Evolutionary conservation across 2,888 invertebrate genomes (phyloP).

Genomic region (Mayetiola destructor): DNA sequence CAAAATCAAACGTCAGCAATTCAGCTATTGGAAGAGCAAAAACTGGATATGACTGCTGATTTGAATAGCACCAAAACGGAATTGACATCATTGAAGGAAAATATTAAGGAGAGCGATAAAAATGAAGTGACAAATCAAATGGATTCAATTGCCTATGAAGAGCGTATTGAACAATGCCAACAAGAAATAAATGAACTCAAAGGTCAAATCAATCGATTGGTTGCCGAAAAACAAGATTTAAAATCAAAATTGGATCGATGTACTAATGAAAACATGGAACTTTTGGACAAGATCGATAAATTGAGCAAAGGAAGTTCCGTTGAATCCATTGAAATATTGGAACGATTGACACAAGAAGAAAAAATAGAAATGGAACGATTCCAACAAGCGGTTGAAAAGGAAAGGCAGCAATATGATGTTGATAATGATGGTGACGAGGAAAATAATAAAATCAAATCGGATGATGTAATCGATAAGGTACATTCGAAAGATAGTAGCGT

Average conservation of each 20-base stretch:
- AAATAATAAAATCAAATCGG: constrained; percentile 14
- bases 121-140: constrained; percentile 64
- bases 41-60: constrained; percentile 50
- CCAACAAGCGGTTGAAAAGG: constrained; percentile 36
- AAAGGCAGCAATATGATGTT: constrained; percentile 13
- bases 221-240: constrained; percentile 45
- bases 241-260: constrained; percentile 48
- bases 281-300: constrained; percentile 57
- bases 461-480: constrained; percentile 16
- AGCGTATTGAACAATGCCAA: constrained; percentile 45
- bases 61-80: constrained; percentile 45
- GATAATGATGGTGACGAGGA: constrained; percentile 25
- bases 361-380: constrained; percentile 54
- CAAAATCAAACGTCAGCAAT: constrained; percentile 26
- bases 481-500: constrained; percentile 36
- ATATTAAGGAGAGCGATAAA: constrained; percentile 44
- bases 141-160: constrained; percentile 62
- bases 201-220: constrained; percentile 38
- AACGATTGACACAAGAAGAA: constrained; percentile 53
- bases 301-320: constrained; percentile 59
- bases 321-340: constrained; percentile 62
- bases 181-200: constrained; percentile 34
- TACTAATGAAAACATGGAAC: constrained; percentile 57
- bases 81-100: constrained; percentile 45
- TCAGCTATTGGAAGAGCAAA: constrained; percentile 44